phyloP scores from a whole-genome alignment of 2,888 invertebrate species.

The Callyntrura sp. region DNA sequence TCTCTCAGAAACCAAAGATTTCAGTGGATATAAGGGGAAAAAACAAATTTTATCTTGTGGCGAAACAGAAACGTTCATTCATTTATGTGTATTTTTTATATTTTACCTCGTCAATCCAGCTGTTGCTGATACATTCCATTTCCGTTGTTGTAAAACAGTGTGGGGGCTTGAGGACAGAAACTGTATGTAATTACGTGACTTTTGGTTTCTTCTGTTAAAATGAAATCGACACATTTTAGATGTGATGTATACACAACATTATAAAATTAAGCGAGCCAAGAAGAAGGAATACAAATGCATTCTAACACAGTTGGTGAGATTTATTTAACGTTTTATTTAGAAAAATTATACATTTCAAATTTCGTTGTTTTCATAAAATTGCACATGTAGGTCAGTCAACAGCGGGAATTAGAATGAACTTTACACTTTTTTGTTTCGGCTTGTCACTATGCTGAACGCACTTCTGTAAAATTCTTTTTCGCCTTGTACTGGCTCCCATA shows the following conservation, averaged over 20 bases:
- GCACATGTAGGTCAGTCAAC: no score
- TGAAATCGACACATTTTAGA: constrained; percentile 40
- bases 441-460: constrained; percentile 36
- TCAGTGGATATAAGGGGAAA: neutral
- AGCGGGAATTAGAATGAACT: no score
- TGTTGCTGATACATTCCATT: neutral
- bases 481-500: no score
- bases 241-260: no score
- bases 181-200: constrained; percentile 38
- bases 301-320: no score
- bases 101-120: constrained; percentile 12
- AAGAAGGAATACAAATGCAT: no score
- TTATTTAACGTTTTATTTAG: no score
- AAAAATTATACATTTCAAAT: no score
- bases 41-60: constrained; percentile 10
- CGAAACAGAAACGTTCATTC: constrained; percentile 16
- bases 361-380: neutral
- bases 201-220: constrained; percentile 51
- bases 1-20: constrained; percentile 8
- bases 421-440: constrained; percentile 42
- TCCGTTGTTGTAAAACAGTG: neutral
- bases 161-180: neutral
- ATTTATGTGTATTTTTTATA: constrained; percentile 23
- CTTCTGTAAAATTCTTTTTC: constrained; percentile 13
- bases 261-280: neutral